Evolutionary conservation across 1,140 invertebrate genomes (phyloP), one percentile per base, ranked within the genome.

Genomic region (Doryteuthis pealeii): DNA sequence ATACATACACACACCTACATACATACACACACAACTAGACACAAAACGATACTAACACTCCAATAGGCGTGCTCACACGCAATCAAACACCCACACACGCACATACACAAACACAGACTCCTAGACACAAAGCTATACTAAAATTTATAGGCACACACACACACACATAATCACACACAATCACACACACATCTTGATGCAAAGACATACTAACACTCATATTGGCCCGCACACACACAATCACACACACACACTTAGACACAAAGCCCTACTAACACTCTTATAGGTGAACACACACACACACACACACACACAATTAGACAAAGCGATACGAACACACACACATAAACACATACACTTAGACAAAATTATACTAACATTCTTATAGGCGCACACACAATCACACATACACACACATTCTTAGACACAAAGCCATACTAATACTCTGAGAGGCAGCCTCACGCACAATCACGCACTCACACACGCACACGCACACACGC

Each of bases 1-100:
- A 40, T 31, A 33, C 18, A 31, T 35, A 62, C 54, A 72, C 58
- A 68, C 62, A 70, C 35, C 22, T 45, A 43, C n/a, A 45, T 45
- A 68, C 43, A 30, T 68, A 45, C 35, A 43, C 45, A 49, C 45
- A 49, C 45, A 49, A 8, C 45, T 49, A 49, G 45, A 49, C 18
- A 49, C 8, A 49, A 10, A 49, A 18, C 8, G 8, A 49, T 49
- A 49, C 45, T 10, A 10, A 49, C 45, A 49, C 22, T 10, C 45
- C 8, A 8, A 49, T 22, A 49, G 8, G 22, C 45, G 8, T 49
- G 22, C 45, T 10, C 22, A 49, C 45, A 49, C 22, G 22, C 45
- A 49, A 10, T 14, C 45, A 49, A 14, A 49, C 45, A 49, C 22
- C 12, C 45, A 49, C 22, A 49, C 45, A 49, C 22, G 22, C 45